A percentile compares a stretch with the other conserved stretches of the same genome.
Evolutionary conservation across 2,888 invertebrate species (phyloP).

Genomic region (Chymomyza fuscimana): DNA sequence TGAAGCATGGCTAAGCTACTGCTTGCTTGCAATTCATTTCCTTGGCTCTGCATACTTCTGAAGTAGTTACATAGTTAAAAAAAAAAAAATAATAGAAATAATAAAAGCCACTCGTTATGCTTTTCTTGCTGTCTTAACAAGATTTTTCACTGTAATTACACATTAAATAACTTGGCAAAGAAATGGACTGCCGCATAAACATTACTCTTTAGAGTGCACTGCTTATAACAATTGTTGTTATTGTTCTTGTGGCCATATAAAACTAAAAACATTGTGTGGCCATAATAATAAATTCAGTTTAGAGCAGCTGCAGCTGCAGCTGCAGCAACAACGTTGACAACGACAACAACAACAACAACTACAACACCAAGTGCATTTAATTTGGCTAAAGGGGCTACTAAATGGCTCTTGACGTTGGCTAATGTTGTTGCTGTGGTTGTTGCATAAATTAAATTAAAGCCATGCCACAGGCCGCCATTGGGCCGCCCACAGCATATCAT

Average conservation of each 20-base stretch:
- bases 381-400: constrained; percentile 57
- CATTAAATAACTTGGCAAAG: constrained; percentile 56
- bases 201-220: not conserved
- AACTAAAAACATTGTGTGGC: constrained; percentile 65
- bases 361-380: constrained; percentile 12
- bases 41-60: not conserved
- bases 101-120: constrained; percentile 4
- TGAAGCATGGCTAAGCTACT: constrained; percentile 59
- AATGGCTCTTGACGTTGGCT: constrained; percentile 47
- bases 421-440: constrained; percentile 25
- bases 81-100: too few species aligned
- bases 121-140: constrained; percentile 31
- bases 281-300: constrained; percentile 63
- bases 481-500: constrained; percentile 12
- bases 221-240: not conserved
- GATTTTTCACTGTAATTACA: constrained; percentile 63
- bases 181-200: constrained; percentile 15
- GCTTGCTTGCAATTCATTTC: constrained; percentile 18
- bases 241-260: constrained; percentile 40
- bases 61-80: too few species aligned
- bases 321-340: constrained; percentile 16
- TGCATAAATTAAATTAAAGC: constrained; percentile 71
- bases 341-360: constrained; percentile 32
- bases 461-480: constrained; percentile 1
- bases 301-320: constrained; percentile 43